Evolutionary conservation across 2,113 vertebrate genomes (phyloP), one percentile per base, ranked within the genome.

Genomic region (Picathartes gymnocephalus): DNA sequence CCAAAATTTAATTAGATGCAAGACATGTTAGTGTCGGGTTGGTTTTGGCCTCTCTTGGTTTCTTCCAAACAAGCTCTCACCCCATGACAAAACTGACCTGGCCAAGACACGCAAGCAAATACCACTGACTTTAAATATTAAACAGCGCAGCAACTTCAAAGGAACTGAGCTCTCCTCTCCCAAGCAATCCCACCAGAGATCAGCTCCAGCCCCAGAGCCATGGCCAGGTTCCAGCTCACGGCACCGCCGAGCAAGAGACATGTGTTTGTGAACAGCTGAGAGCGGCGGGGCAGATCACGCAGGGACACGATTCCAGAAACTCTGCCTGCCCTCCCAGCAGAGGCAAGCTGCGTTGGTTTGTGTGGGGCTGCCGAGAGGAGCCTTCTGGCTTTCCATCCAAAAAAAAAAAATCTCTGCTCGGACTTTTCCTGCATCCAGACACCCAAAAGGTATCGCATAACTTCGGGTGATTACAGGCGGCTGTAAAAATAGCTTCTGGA

Each of bases 21-120:
- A 90, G 72, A 73, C 72, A 86, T 7, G 44, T 60, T 33, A 44
- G 62, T 48, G 76, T 47, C 5, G 6, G 79, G 88, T 64, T 90
- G 88, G 86, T 83, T 95, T 96, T 91, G 93, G 93, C 92, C 57
- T 86, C 85, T 51, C 39, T 37, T 8, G 15, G 82, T 74, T 70
- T 93, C 92, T 69, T 90, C 93, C 86, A 94, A 96, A 95, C 90
- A 94, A 93, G 86, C 82, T 74, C 95, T 94, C 88, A 11, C 65
- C 88, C 94, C 93, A 60, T 86, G 93, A 95, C 90, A 90, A 92
- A 90, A 84, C 76, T 88, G 95, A 95, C 94, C 94, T 71, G 92
- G 92, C 95, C 82, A 71, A 95, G 92, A 92, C 94, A 86, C 53
- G 90, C 94, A 95, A 88, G 92, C 79, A 69, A 97, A 93, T 64